These are phyloP conservation scores for Cryptoblepharus egeriae DNA, from an alignment of 2,797 vertebrate genomes.

Conservation along the genomic window DNA sequence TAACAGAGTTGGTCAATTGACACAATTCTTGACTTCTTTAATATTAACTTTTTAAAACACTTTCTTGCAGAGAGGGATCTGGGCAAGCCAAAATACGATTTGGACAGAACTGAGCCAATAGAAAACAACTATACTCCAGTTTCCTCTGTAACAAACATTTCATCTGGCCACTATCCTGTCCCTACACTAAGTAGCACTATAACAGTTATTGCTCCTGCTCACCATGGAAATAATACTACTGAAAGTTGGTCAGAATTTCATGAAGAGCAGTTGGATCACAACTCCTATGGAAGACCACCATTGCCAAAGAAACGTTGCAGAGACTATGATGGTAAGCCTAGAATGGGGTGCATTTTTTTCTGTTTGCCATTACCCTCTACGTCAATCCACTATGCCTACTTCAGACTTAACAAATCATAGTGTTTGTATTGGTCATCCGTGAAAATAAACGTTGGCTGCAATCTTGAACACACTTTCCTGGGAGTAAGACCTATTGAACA, in stretches of 20 bases:
- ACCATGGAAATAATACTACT: slow-evolving; percentile 92
- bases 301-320: slow-evolving; percentile 94
- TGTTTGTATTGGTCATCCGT: not conserved
- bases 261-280: slow-evolving; percentile 88
- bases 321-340: slow-evolving; percentile 91
- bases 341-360: not conserved
- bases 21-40: not conserved
- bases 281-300: slow-evolving; percentile 85
- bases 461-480: no score
- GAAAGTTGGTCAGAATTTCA: slow-evolving; percentile 96
- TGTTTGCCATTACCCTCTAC: not conserved
- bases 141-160: slow-evolving; percentile 82
- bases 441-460: not conserved
- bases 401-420: not conserved
- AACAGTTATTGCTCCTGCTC: slow-evolving; percentile 94
- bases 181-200: slow-evolving; percentile 96
- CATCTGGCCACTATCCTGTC: slow-evolving; percentile 91
- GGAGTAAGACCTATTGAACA: no score
- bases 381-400: not conserved
- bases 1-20: not conserved
- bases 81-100: slow-evolving; percentile 91
- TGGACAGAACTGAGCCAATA: slow-evolving; percentile 84
- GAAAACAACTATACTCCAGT: slow-evolving; percentile 87
- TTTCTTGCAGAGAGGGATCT: slow-evolving; percentile 87
- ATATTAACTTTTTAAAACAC: slow-evolving; percentile 58